These are phyloP conservation scores for Volucella bombylans DNA, from an alignment of 2,888 invertebrate genomes.

Conservation along the genomic window DNA sequence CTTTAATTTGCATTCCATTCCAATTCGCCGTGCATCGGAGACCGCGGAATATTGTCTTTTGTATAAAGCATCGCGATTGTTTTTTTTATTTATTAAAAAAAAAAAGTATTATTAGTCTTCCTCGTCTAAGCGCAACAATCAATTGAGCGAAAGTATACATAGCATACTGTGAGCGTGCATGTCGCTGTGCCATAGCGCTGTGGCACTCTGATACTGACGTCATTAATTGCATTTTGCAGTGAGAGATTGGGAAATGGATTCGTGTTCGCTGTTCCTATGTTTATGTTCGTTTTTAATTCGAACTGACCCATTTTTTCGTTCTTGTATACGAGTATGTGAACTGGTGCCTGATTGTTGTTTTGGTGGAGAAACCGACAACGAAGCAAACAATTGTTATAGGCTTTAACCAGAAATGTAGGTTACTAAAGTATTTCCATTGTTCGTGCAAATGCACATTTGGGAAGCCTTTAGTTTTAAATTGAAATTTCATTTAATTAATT, in stretches of 20 bases:
- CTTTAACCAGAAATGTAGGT: constrained; percentile 35
- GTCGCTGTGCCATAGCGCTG: background rate
- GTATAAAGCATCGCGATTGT: constrained; percentile 32
- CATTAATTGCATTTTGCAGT: constrained; percentile 63
- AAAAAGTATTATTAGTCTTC: constrained; percentile 40
- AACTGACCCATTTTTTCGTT: constrained; percentile 58
- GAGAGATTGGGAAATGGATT: constrained; percentile 52
- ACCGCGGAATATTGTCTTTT: constrained; percentile 43
- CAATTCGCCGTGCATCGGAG: constrained; percentile 1
- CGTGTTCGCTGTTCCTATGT: constrained; percentile 29
- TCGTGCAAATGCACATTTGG: constrained; percentile 20
- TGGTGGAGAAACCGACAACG: constrained; percentile 15
- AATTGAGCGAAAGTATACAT: constrained; percentile 56
- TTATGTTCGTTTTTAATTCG: constrained; percentile 58
- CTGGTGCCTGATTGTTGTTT: constrained; percentile 40
- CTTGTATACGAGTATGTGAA: constrained; percentile 13
- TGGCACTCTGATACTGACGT: constrained; percentile 39
- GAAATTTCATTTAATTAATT: background rate
- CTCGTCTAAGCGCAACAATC: constrained; percentile 36
- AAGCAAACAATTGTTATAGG: constrained; percentile 40
- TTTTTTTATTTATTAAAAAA: constrained; percentile 17
- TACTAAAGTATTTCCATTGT: constrained; percentile 50
- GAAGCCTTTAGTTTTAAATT: constrained; percentile 17
- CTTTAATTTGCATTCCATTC: constrained; percentile 48
- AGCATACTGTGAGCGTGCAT: background rate